A percentile compares a stretch with the other conserved stretches of the same genome.
These are phyloP conservation scores for Hymenopus coronatus DNA, from an alignment of 2,888 invertebrate genomes.

Conservation along the genomic window DNA sequence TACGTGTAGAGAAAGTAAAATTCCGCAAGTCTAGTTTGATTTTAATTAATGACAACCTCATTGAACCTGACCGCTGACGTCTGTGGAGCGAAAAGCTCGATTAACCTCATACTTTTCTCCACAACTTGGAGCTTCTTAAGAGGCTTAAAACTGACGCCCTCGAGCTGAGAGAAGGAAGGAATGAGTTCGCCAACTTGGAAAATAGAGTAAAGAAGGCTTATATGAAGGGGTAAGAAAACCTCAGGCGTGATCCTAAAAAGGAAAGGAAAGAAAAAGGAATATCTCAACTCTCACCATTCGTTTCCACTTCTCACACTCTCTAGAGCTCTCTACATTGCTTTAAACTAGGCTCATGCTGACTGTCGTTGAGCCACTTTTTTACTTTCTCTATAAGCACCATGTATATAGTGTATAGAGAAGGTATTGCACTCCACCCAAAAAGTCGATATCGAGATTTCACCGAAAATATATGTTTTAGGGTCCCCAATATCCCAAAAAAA, in stretches of 20 bases:
- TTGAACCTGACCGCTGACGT: background rate
- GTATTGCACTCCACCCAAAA: too few species aligned
- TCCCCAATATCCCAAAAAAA: too few species aligned
- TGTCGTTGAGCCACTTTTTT: background rate
- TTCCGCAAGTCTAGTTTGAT: background rate
- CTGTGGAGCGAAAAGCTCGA: background rate
- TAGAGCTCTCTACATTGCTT: background rate
- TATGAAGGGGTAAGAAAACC: background rate
- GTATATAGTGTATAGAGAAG: too few species aligned
- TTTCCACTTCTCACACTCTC: background rate
- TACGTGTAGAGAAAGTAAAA: too few species aligned
- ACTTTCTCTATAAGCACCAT: too few species aligned
- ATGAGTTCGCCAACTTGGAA: conserved; percentile 10
- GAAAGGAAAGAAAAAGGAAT: background rate
- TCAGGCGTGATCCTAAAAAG: background rate
- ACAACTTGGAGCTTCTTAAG: background rate
- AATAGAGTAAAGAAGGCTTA: conserved; percentile 12
- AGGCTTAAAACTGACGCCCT: conserved; percentile 20
- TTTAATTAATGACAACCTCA: background rate
- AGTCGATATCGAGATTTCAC: too few species aligned
- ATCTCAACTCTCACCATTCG: background rate
- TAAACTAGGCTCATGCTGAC: background rate
- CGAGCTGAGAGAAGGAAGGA: background rate
- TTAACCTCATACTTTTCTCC: conserved; percentile 1
- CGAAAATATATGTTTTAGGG: too few species aligned